Evolutionary conservation across 2,797 vertebrate genomes (phyloP), one percentile per base, ranked within the genome.

Genomic region (Chelmon rostratus): DNA sequence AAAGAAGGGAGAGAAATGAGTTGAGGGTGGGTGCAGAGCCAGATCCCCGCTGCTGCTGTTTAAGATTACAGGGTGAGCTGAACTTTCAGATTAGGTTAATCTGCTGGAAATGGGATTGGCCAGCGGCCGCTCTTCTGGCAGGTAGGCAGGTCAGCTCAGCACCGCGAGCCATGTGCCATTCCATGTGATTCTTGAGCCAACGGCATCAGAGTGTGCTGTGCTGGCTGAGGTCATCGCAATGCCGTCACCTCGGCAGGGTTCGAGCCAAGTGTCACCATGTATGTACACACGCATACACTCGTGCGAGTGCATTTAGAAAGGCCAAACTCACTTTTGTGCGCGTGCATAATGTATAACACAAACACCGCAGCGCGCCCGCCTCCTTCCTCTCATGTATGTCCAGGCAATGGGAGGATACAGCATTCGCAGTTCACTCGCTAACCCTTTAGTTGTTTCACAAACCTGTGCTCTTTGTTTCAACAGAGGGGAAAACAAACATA

Each of bases 21-120:
- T 82, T 89, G 76, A 83, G 50, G 25, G 86, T 78, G 52, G 83
- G 73, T 79, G 72, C 76, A 35, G 81, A 81, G 88, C 88, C 81
- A 79, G 83, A 68, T 87, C 79, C 68, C 76, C 88, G 86, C 84
- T 90, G 83, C 83, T 89, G 83, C 86, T 83, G 80, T 89, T 82
- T 86, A 93, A 96, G 92, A 95, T 92, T 78, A 93, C 88, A 92
- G 71, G 83, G 84, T 90, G 91, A 93, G 84, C 83, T 92, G 87
- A 94, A 92, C 88, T 94, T 76, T 86, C 75, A 86, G 84, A 95
- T 93, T 84, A 96, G 91, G 91, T 88, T 94, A 95, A 95, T 89
- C 91, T 93, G 85, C 44, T 83, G 79, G 87, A 95, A 96, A 95
- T 91, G 86, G 89, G 91, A 95, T 92, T 91, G 87, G 74, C 86